Evolutionary conservation across 1,140 invertebrate species (phyloP).

Genomic region (Drosophila oshimai): DNA sequence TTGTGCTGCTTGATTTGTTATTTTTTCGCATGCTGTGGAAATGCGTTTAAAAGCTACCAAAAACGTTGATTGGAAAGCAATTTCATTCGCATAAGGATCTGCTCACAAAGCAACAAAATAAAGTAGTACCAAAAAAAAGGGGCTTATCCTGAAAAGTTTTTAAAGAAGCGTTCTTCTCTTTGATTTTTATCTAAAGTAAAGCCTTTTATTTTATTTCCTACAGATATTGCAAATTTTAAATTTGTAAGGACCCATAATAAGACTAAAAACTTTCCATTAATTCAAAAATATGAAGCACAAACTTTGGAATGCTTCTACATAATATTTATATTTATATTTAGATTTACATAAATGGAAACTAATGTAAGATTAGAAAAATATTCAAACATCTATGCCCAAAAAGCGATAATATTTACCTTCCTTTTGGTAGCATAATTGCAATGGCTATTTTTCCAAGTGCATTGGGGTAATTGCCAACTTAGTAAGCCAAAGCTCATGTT

Average conservation of each 20-base stretch:
- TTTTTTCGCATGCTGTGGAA: slow-evolving; percentile 34
- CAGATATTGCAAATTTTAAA: no score
- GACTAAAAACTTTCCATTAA: no score
- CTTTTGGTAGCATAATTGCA: no score
- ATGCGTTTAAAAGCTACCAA: slow-evolving; percentile 21
- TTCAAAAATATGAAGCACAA: no score
- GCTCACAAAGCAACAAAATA: not conserved
- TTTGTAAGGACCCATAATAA: no score
- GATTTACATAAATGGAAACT: no score
- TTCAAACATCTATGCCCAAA: no score
- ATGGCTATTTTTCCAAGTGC: slow-evolving; percentile 1
- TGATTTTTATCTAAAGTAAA: not conserved
- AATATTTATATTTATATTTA: no score
- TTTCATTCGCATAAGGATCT: slow-evolving; percentile 17
- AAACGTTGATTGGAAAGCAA: slow-evolving; percentile 39
- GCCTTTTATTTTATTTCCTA: no score
- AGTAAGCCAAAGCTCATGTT: slow-evolving; percentile 39
- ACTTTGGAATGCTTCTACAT: no score
- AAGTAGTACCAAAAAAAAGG: not conserved
- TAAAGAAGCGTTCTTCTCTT: not conserved
- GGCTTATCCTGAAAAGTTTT: not conserved
- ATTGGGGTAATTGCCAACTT: slow-evolving; percentile 11
- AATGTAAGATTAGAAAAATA: no score
- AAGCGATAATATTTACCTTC: no score
- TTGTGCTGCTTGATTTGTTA: slow-evolving; percentile 36